These are phyloP conservation scores for Orthosia cruda DNA, from an alignment of 2,888 invertebrate species.

Conservation along the genomic window DNA sequence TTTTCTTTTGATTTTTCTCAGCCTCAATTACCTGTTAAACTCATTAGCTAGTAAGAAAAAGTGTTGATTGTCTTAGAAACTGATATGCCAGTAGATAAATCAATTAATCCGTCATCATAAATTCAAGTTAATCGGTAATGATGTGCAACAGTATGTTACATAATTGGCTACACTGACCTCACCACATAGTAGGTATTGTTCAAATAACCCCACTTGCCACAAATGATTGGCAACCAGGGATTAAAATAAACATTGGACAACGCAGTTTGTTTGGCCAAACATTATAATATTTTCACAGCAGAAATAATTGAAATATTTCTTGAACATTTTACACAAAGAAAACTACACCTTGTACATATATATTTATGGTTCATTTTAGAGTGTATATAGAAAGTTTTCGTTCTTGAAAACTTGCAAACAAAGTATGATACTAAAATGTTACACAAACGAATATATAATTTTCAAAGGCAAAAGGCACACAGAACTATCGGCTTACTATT, in stretches of 20 bases:
- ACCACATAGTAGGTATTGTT: not conserved
- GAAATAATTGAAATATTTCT: slow-evolving; percentile 29
- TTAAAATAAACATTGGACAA: slow-evolving; percentile 33
- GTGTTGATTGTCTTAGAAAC: too few species aligned
- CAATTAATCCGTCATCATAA: not conserved
- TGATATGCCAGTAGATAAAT: too few species aligned
- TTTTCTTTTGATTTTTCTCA: too few species aligned
- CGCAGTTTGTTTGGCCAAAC: slow-evolving; percentile 14
- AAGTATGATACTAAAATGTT: slow-evolving; percentile 42
- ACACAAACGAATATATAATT: slow-evolving; percentile 60
- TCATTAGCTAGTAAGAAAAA: too few species aligned
- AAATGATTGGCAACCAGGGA: slow-evolving; percentile 47
- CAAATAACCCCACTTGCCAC: slow-evolving; percentile 6
- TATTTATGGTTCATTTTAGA: not conserved
- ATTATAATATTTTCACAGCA: slow-evolving; percentile 35
- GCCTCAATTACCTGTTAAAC: too few species aligned
- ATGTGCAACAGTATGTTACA: not conserved
- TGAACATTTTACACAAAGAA: slow-evolving; percentile 12
- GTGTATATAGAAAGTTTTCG: not conserved
- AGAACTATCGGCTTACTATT: slow-evolving; percentile 34
- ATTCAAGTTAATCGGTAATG: not conserved
- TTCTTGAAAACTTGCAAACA: slow-evolving; percentile 40
- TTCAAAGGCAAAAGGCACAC: slow-evolving; percentile 52
- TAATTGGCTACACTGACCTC: slow-evolving; percentile 6
- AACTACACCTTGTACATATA: not conserved